Percentiles rank a stretch among this genome's conserved stretches.
These are phyloP conservation scores for Ictalurus punctatus DNA, from an alignment of 2,113 vertebrate genomes.

Conservation along the genomic window DNA sequence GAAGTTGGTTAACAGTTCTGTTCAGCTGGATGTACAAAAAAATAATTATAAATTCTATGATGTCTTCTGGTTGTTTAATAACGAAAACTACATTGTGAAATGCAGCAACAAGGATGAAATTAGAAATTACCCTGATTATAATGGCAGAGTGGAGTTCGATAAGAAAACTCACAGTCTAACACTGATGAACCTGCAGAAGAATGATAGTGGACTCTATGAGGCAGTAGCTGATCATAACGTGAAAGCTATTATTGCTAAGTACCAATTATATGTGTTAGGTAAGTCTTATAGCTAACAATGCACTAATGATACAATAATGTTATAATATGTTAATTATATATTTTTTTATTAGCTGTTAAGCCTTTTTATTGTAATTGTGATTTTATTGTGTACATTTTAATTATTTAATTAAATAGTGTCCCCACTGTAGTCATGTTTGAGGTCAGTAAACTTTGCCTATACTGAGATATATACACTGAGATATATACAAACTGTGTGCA, in stretches of 20 bases:
- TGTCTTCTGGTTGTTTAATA: background rate
- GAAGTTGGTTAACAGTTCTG: background rate
- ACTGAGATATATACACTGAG: too few relatives aligned
- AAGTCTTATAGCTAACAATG: background rate
- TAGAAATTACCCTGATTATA: background rate
- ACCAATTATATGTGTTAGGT: conserved; percentile 42
- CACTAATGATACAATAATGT: background rate
- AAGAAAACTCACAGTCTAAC: background rate
- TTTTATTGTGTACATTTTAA: background rate
- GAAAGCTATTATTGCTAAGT: fast-evolving
- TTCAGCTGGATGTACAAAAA: conserved; percentile 20
- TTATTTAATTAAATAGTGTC: background rate
- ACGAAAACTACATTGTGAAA: background rate
- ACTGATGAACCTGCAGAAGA: conserved; percentile 39
- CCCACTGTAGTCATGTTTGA: too few relatives aligned
- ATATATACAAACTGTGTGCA: too few relatives aligned
- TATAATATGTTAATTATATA: too few relatives aligned
- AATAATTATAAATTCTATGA: background rate
- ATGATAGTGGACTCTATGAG: conserved; percentile 39
- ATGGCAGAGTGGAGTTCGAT: background rate
- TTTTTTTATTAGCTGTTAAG: too few relatives aligned
- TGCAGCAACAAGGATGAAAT: fast-evolving
- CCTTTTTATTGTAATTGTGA: too few relatives aligned
- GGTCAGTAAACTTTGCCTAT: too few relatives aligned
- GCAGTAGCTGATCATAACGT: fast-evolving